Evolutionary conservation across 1,140 invertebrate species (phyloP), one percentile per base, ranked within the genome.

Genomic region (Drosophila ogumai): DNA sequence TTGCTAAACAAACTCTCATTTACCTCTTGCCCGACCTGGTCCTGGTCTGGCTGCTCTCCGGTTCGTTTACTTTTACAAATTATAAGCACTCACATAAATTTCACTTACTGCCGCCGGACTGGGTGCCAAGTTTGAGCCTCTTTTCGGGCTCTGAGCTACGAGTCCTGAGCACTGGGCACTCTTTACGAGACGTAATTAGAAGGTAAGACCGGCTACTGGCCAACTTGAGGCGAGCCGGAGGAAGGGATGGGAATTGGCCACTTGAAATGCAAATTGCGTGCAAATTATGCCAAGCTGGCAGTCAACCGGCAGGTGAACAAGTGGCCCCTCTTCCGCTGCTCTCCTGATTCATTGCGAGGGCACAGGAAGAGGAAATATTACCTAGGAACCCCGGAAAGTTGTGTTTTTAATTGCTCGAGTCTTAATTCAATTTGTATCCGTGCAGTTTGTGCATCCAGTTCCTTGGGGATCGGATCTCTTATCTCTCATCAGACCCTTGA

Each of bases 251-350:
- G 69, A 52, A 82, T 88, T 75, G 84, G 77, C 84, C 85, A 88
- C 85, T 88, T 90, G 80, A 88, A 84, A 88, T 88, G 84, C 85
- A 88, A 88, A 88, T 88, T 90, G 84, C 85, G 84, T 88, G 84
- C 84, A 88, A 88, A 88, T 88, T 88, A 88, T 88, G 84, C 84
- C 81, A 84, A 84, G 65, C 84, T 84, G 80, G 77, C 85, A 90
- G 73, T 63, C 49, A 65, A 65, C 59, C 59, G 57, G 49, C 77
- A 90, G 84, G 85, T 80, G 79, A 75, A 72, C 82, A 75, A 75
- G 79, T 75, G 43, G 13, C 19, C 34, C 32, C 44, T 75, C 55
- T 64, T 44, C 64, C 63, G 59, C 63, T 72, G 79, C 76, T 66
- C 56, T 73, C 55, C 72, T 64, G 36, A 68, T 67, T 59, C 57